Conservation (phyloP, 2,888 invertebrate genomes). For the Eurytoma californica region DNA sequence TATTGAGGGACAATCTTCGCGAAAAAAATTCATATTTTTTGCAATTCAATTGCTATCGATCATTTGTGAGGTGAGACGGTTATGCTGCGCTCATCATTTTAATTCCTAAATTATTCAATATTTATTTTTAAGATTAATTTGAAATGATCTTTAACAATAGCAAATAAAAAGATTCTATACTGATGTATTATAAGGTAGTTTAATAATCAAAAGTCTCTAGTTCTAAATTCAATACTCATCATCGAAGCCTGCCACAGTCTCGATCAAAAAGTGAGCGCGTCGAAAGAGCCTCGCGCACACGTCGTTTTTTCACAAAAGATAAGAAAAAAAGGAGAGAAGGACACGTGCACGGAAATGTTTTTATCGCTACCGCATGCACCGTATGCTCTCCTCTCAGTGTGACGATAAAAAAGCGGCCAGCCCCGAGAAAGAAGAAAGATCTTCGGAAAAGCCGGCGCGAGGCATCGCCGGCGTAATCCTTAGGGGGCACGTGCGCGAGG, state of each 20-base stretch:
- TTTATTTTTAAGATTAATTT: too few relatives aligned
- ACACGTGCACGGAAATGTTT: conserved; percentile 45
- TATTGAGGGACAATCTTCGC: too few relatives aligned
- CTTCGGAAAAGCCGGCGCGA: background rate
- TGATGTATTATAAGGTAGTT: too few relatives aligned
- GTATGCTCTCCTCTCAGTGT: background rate
- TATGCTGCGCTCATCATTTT: too few relatives aligned
- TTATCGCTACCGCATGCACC: conserved; percentile 23
- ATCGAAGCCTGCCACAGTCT: background rate
- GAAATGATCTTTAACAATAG: too few relatives aligned
- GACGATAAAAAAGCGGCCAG: conserved; percentile 22
- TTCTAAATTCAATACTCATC: background rate
- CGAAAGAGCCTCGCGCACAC: background rate
- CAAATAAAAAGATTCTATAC: too few relatives aligned
- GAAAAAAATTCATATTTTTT: too few relatives aligned
- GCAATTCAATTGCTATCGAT: too few relatives aligned
- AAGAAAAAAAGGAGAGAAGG: conserved; percentile 3
- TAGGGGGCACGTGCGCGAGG: conserved; percentile 45
- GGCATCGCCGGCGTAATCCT: conserved; percentile 20
- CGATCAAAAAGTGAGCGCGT: background rate
- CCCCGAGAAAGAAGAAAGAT: background rate
- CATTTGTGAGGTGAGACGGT: too few relatives aligned
- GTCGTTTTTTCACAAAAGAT: background rate
- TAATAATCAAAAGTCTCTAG: background rate
- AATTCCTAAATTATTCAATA: too few relatives aligned